Evolutionary conservation across 2,113 vertebrate species (phyloP).

Genomic region (Barnardius zonarius): DNA sequence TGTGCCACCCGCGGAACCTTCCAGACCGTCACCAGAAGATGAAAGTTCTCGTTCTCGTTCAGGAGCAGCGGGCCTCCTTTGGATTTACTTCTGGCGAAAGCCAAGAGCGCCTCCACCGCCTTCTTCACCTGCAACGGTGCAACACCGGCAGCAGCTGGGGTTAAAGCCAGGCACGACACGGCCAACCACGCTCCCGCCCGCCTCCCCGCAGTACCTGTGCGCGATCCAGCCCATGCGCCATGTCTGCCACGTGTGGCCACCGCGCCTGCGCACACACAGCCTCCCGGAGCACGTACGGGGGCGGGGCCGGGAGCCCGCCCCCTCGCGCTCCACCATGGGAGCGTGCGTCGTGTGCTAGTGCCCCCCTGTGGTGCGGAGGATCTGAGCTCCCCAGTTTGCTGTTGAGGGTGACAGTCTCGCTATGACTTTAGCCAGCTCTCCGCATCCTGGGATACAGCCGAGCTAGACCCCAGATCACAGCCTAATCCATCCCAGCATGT

Average conservation of each 20-base stretch:
- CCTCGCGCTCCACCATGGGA: not conserved
- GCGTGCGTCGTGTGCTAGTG: not conserved
- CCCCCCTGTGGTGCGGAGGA: not conserved
- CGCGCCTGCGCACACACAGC: not conserved
- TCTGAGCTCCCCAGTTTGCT: not conserved
- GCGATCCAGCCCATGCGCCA: not conserved
- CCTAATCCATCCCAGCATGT: not conserved
- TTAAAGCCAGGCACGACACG: fast-evolving
- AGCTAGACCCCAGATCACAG: not conserved
- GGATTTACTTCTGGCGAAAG: conserved; percentile 73
- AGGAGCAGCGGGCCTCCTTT: conserved; percentile 61
- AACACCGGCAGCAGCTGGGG: not conserved
- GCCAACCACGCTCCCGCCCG: not conserved
- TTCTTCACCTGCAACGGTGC: conserved; percentile 80
- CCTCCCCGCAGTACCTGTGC: too few species aligned
- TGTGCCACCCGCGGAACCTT: conserved; percentile 80
- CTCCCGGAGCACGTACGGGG: not conserved
- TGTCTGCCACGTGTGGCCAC: not conserved
- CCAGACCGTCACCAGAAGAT: conserved; percentile 86
- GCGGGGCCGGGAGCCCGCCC: not conserved
- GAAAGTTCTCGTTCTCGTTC: conserved; percentile 77
- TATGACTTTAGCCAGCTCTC: not conserved
- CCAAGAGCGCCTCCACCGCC: conserved; percentile 80
- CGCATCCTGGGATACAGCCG: not conserved
- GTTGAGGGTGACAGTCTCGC: not conserved